These are phyloP conservation scores for mouse (Mus musculus) DNA, from an alignment of 2,113 vertebrate species.

Conservation along the genomic window DNA sequence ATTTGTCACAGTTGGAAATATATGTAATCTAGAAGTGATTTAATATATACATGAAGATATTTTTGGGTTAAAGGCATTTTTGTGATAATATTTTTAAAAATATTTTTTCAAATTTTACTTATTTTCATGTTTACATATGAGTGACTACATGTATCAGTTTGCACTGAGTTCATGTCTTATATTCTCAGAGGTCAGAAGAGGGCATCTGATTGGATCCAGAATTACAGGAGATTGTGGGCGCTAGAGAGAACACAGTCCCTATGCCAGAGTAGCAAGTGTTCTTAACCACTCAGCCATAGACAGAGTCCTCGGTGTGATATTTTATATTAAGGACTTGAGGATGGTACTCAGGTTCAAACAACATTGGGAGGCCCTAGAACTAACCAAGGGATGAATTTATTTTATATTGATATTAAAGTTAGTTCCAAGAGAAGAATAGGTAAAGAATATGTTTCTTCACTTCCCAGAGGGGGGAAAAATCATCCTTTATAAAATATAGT, in stretches of 20 bases:
- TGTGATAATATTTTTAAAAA: background rate
- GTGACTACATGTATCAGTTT: background rate
- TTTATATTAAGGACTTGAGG: background rate
- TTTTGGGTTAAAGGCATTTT: background rate
- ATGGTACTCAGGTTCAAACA: background rate
- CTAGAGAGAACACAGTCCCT: background rate
- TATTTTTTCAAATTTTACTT: background rate
- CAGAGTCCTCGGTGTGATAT: background rate
- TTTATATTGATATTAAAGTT: background rate
- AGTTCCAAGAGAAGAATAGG: background rate
- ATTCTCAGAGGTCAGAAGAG: background rate
- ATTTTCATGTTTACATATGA: background rate
- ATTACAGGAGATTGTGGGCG: background rate
- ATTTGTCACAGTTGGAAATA: background rate
- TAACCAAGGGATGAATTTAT: background rate
- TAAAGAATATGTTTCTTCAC: background rate
- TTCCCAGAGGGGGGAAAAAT: background rate
- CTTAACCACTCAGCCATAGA: background rate
- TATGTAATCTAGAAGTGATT: background rate
- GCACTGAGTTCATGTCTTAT: background rate
- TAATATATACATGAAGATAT: background rate
- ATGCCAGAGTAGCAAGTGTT: background rate
- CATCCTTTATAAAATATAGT: background rate
- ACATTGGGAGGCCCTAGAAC: background rate
- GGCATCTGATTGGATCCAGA: background rate